Evolutionary conservation across 2,113 vertebrate species (phyloP), one percentile per base, ranked within the genome.

Genomic region (Solea senegalensis): DNA sequence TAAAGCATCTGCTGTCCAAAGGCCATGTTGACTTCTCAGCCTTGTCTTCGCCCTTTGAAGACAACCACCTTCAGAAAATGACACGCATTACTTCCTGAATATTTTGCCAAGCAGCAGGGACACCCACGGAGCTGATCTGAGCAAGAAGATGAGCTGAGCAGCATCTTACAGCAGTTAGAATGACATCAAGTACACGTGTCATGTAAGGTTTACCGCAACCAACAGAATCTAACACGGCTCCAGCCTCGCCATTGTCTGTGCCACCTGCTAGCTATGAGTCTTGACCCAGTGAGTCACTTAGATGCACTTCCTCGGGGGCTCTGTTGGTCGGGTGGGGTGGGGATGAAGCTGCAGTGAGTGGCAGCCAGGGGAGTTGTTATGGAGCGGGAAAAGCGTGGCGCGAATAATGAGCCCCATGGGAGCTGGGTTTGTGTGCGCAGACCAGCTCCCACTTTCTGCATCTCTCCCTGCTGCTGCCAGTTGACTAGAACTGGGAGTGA

Each of bases 331-430:
- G 34, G 3, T 34, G 34, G 34, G 34, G 34, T 81, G 58, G 70
- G 71, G 72, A 69, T 64, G 51, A 69, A 68, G 60, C 58, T 15
- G 51, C 59, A n/a, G 26, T 66, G 62, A 40, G 64, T 9, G 56
- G 73, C 39, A 55, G 69, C 66, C 72, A 73, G 63, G 81, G 82
- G 75, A 84, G 65, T 56, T 4, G 48, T 80, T 69, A 60, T 8
- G 79, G 65, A 67, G 28, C 7, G 74, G 70, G 60, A 44, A 40
- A 69, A 71, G 72, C 43, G 7, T 27, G 66, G 34, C 5, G 74
- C 65, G 52, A 59, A 46, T 88, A 89, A 90, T 57, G 74, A 87
- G 89, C 67, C 86, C 74, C 69, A 2, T 41, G 74, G 80, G 90
- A 81, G 56, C 48, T 54, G 27, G 11, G 69, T 73, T 76, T 80